Percentiles rank a stretch among this genome's conserved stretches.
Evolutionary conservation across 2,888 invertebrate species (phyloP).

Genomic region (Bimastos eiseni): DNA sequence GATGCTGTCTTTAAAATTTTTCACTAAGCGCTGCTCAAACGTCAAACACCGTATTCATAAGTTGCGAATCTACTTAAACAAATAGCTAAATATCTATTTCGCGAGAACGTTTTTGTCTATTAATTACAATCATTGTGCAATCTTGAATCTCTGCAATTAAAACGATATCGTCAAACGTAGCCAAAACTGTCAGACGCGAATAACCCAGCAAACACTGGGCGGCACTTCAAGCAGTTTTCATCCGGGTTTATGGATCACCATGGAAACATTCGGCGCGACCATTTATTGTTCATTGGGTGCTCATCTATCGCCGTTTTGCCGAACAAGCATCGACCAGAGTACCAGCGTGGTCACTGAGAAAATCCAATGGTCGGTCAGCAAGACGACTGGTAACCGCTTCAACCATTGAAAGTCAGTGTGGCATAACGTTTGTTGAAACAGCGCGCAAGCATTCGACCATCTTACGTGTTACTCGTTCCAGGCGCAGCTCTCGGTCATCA

Average conservation of each 20-base stretch:
- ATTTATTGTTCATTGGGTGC: background rate
- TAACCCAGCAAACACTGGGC: background rate
- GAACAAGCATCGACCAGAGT: background rate
- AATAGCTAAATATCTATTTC: background rate
- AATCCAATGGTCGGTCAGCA: background rate
- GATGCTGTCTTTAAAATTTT: too few relatives aligned
- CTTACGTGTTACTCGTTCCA: background rate
- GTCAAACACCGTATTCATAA: background rate
- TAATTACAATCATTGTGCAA: background rate
- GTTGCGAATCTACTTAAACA: background rate
- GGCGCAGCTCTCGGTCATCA: background rate
- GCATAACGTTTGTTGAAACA: constrained; percentile 2
- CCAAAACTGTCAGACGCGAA: constrained; percentile 2
- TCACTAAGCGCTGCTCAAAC: too few relatives aligned
- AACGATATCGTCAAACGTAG: background rate
- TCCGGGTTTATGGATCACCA: background rate
- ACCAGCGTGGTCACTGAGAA: constrained; percentile 3
- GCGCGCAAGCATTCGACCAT: background rate
- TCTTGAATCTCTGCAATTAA: background rate
- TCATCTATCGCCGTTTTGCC: background rate
- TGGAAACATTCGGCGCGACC: background rate
- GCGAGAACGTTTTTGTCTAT: background rate
- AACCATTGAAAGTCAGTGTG: background rate
- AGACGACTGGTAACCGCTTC: background rate
- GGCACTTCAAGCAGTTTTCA: constrained; percentile 4